A percentile compares a stretch with the other conserved stretches of the same genome.
These are phyloP conservation scores for Pharmacophagus antenor DNA, from an alignment of 2,888 invertebrate species.

Conservation along the genomic window DNA sequence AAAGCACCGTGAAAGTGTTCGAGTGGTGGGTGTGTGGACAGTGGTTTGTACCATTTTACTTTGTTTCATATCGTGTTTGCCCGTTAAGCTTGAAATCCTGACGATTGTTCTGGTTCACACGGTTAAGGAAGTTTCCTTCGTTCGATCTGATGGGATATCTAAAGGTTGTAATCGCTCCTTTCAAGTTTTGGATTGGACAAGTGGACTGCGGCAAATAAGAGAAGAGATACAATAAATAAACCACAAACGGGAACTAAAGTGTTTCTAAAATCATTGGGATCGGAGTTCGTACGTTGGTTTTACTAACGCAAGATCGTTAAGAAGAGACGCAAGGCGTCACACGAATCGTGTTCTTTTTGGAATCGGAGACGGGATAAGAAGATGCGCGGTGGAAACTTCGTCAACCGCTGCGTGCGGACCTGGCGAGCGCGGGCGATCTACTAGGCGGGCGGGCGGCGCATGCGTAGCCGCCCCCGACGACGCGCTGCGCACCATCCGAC, in stretches of 20 bases:
- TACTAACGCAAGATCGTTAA: neutral
- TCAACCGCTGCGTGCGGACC: conserved; percentile 55
- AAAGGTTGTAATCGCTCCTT: too few relatives aligned
- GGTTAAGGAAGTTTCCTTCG: conserved; percentile 36
- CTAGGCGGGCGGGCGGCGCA: conserved; percentile 61
- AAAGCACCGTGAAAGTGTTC: conserved; percentile 53
- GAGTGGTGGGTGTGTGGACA: conserved; percentile 33
- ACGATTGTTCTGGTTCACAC: conserved; percentile 29
- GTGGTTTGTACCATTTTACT: conserved; percentile 30
- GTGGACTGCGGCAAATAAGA: too few relatives aligned
- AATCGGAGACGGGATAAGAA: too few relatives aligned
- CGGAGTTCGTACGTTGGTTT: neutral
- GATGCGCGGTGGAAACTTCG: conserved; percentile 21
- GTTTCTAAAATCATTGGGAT: too few relatives aligned
- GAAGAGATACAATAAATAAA: too few relatives aligned
- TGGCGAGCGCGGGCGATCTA: conserved; percentile 64
- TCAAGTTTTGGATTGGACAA: too few relatives aligned
- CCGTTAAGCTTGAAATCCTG: conserved; percentile 42
- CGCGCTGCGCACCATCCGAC: conserved; percentile 79
- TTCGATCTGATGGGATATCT: neutral
- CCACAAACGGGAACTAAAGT: too few relatives aligned
- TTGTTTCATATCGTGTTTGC: conserved; percentile 25
- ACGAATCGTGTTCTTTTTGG: too few relatives aligned
- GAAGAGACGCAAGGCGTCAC: neutral
- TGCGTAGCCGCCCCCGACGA: conserved; percentile 74